A percentile compares a stretch with the other conserved stretches of the same genome.
These are phyloP conservation scores for Megaceryle maxima DNA, from an alignment of 2,113 vertebrate species.

Conservation along the genomic window DNA sequence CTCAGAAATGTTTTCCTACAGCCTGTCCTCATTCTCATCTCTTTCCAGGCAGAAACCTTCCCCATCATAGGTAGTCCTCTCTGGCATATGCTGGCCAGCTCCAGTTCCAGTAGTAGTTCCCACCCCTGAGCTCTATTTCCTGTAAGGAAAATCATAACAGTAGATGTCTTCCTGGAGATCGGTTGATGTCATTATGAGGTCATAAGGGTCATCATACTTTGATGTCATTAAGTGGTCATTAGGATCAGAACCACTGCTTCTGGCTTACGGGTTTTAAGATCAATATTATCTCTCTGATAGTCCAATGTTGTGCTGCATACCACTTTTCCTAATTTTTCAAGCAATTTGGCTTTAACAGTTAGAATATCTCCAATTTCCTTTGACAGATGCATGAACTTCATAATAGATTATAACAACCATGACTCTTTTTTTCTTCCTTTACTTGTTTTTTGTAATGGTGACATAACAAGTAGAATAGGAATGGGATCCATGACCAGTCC, in stretches of 20 bases:
- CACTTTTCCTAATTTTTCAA: background rate
- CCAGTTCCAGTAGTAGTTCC: background rate
- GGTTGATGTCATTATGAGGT: background rate
- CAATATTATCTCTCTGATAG: background rate
- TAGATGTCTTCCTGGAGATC: background rate
- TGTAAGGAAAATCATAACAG: background rate
- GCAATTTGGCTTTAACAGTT: background rate
- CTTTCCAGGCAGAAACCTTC: no score
- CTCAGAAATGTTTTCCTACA: background rate
- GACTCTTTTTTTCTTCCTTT: background rate
- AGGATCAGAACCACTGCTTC: background rate
- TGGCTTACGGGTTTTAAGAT: background rate
- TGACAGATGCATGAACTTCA: background rate
- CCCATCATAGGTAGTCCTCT: accelerated
- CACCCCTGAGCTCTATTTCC: background rate
- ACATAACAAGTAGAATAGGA: background rate
- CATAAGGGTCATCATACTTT: background rate
- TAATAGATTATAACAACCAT: background rate
- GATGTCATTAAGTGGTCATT: accelerated
- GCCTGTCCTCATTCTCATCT: background rate
- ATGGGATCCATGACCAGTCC: background rate
- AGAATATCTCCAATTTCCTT: background rate
- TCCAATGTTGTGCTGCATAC: background rate
- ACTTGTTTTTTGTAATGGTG: background rate
- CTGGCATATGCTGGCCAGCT: background rate